Evolutionary conservation across 2,797 vertebrate genomes (phyloP).

Genomic region (Peromyscus aztecus): DNA sequence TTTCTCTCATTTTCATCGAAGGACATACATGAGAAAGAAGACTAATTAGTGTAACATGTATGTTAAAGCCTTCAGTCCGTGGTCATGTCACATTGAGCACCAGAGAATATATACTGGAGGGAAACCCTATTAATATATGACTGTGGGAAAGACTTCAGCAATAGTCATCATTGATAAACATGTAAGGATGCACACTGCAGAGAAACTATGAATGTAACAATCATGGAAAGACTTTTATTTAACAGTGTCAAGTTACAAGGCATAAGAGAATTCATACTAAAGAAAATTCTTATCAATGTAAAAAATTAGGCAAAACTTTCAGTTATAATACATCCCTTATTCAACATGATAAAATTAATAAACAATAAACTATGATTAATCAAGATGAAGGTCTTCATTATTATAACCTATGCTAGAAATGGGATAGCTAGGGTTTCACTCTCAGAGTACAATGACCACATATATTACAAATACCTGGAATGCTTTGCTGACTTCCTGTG

Average conservation of each 20-base stretch:
- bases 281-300: background rate
- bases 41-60: background rate
- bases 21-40: background rate
- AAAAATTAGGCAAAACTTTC: background rate
- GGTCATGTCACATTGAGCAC: conserved; percentile 2
- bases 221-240: conserved; percentile 31
- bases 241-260: background rate
- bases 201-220: background rate
- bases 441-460: background rate
- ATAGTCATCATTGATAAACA: background rate
- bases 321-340: background rate
- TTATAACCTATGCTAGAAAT: background rate
- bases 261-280: conserved; percentile 29
- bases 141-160: background rate
- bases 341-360: conserved; percentile 1
- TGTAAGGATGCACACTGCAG: background rate
- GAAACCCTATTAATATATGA: background rate
- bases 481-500: too few species aligned
- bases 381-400: background rate
- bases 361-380: background rate
- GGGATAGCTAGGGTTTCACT: background rate
- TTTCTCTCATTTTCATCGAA: background rate
- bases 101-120: conserved; percentile 46
- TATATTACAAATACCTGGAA: background rate
- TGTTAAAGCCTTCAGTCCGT: background rate